These are phyloP conservation scores for Zaprionus bogoriensis DNA, from an alignment of 2,888 invertebrate genomes.

Conservation along the genomic window DNA sequence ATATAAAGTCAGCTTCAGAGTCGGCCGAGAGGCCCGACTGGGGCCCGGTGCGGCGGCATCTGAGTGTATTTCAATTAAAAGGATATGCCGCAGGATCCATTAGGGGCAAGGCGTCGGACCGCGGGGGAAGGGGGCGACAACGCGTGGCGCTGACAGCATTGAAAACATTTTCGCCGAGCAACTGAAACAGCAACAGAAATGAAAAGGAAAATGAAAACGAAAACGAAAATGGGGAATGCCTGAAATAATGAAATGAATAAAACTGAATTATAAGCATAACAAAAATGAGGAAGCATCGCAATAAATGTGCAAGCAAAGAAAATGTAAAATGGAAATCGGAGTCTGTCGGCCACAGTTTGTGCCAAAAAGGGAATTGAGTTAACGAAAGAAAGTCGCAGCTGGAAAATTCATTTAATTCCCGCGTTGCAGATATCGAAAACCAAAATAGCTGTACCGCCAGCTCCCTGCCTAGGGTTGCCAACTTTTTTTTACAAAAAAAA, in stretches of 20 bases:
- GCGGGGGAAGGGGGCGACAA: not conserved
- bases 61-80: conserved; percentile 71
- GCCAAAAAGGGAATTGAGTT: conserved; percentile 19
- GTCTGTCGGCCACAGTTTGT: conserved; percentile 34
- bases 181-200: conserved; percentile 29
- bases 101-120: not conserved
- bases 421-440: not conserved
- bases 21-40: not conserved
- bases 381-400: conserved; percentile 27
- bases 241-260: conserved; percentile 55
- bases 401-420: conserved; percentile 6
- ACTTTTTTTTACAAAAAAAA: too few species aligned
- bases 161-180: conserved; percentile 33
- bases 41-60: not conserved
- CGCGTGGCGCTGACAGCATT: conserved; percentile 64
- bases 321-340: conserved; percentile 18
- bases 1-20: conserved; percentile 59
- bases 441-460: too few species aligned
- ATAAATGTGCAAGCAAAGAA: conserved; percentile 7
- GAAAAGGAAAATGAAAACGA: conserved; percentile 7
- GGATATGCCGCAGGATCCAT: conserved; percentile 63
- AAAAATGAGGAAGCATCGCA: conserved; percentile 31
- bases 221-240: conserved; percentile 46
- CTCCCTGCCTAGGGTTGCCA: too few species aligned
- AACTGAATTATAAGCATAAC: conserved; percentile 54